These are phyloP conservation scores for Dipus sagitta DNA, from an alignment of 2,797 vertebrate genomes.

Conservation along the genomic window DNA sequence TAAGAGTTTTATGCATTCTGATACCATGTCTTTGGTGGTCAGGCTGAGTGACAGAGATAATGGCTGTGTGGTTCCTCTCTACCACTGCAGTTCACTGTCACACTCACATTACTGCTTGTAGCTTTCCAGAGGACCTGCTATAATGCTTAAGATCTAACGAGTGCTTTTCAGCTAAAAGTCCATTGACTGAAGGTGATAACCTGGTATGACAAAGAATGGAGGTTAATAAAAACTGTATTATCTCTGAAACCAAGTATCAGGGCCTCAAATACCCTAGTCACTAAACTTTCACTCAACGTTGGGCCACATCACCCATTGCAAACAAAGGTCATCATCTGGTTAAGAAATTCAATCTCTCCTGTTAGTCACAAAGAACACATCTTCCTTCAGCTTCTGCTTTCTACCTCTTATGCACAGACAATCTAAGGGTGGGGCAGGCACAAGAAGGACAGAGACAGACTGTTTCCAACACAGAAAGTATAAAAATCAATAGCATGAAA, in stretches of 20 bases:
- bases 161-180: slow-evolving; percentile 32
- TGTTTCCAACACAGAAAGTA: background rate
- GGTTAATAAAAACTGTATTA: slow-evolving; percentile 41
- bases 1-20: background rate
- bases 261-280: background rate
- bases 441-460: background rate
- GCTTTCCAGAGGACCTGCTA: background rate
- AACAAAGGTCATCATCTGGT: slow-evolving; percentile 50
- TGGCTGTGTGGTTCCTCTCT: background rate
- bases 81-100: background rate
- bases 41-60: background rate
- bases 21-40: background rate
- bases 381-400: slow-evolving; percentile 28
- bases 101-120: background rate
- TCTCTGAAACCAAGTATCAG: slow-evolving; percentile 11
- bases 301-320: slow-evolving; percentile 21
- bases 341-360: slow-evolving; percentile 6
- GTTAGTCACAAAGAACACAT: slow-evolving; percentile 10
- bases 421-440: background rate
- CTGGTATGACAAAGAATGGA: background rate
- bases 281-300: slow-evolving; percentile 19
- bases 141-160: background rate
- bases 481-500: background rate
- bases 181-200: slow-evolving; percentile 68
- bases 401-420: background rate